These are phyloP conservation scores for Pseudochaenichthys georgianus DNA, from an alignment of 2,797 vertebrate species.

Conservation along the genomic window DNA sequence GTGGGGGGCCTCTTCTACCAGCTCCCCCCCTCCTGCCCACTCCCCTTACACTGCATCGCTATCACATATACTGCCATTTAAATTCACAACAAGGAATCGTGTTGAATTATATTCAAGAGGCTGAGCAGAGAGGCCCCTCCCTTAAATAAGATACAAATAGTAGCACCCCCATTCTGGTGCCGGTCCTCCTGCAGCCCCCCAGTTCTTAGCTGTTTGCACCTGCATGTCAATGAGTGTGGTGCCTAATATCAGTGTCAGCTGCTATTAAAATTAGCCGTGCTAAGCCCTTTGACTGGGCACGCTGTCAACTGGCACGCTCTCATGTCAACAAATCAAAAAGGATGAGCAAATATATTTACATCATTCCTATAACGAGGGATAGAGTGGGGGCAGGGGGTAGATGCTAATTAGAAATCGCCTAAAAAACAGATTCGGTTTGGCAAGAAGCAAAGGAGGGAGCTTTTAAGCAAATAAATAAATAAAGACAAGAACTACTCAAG, in stretches of 20 bases:
- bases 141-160: conserved; percentile 30
- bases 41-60: background rate
- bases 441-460: conserved; percentile 77
- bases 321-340: conserved; percentile 83
- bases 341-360: conserved; percentile 85
- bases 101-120: conserved; percentile 35
- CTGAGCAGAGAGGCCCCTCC: background rate
- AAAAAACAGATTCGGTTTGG: conserved; percentile 85
- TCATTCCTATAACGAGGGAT: conserved; percentile 65
- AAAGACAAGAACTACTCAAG: conserved; percentile 76
- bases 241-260: conserved; percentile 72
- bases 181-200: conserved; percentile 21
- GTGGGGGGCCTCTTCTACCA: conserved; percentile 28
- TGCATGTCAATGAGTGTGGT: conserved; percentile 56
- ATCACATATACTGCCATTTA: conserved; percentile 37
- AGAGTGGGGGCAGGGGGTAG: conserved; percentile 38
- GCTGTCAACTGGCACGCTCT: conserved; percentile 82
- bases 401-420: conserved; percentile 84
- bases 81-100: conserved; percentile 33
- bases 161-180: background rate
- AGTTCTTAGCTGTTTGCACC: conserved; percentile 51
- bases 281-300: conserved; percentile 79
- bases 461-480: conserved; percentile 74
- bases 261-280: conserved; percentile 64
- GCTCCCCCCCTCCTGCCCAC: background rate